Percentiles rank a stretch among this genome's conserved stretches.
Evolutionary conservation across 2,113 vertebrate species (phyloP).

Genomic region (Mus musculus): DNA sequence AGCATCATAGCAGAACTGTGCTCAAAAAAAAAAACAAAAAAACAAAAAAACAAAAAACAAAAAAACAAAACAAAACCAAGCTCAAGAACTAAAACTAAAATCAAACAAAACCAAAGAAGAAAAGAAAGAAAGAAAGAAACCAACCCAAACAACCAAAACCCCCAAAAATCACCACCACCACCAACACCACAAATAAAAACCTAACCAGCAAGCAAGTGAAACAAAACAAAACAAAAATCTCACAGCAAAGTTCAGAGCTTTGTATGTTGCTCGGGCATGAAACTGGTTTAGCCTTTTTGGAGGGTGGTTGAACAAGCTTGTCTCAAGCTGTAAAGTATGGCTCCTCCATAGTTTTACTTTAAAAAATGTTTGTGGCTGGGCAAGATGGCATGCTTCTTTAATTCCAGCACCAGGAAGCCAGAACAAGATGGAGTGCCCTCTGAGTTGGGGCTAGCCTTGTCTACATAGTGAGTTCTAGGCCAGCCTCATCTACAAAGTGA

Average conservation of each 20-base stretch:
- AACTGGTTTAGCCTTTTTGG: not conserved
- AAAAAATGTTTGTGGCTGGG: not conserved
- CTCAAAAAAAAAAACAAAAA: not conserved
- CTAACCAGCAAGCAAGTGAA: not conserved
- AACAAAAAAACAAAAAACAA: too few relatives aligned
- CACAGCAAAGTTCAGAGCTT: not conserved
- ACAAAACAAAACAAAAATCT: not conserved
- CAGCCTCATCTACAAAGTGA: not conserved
- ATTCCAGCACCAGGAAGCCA: too few relatives aligned
- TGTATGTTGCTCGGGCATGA: not conserved
- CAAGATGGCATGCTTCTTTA: not conserved
- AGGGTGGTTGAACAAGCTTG: not conserved
- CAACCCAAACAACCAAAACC: too few relatives aligned
- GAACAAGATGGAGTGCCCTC: not conserved
- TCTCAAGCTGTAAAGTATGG: constrained; percentile 7
- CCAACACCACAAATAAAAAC: too few relatives aligned
- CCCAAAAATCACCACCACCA: not conserved
- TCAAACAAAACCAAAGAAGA: too few relatives aligned
- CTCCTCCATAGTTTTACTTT: not conserved
- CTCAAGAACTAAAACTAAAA: not conserved
- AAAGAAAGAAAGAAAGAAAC: not conserved
- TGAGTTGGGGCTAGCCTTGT: not conserved
- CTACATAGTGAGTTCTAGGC: not conserved
- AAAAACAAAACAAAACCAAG: not conserved
- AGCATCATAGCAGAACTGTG: not conserved